phyloP scores from a whole-genome alignment of 2,797 vertebrate species.

The Cynopterus sphinx region DNA sequence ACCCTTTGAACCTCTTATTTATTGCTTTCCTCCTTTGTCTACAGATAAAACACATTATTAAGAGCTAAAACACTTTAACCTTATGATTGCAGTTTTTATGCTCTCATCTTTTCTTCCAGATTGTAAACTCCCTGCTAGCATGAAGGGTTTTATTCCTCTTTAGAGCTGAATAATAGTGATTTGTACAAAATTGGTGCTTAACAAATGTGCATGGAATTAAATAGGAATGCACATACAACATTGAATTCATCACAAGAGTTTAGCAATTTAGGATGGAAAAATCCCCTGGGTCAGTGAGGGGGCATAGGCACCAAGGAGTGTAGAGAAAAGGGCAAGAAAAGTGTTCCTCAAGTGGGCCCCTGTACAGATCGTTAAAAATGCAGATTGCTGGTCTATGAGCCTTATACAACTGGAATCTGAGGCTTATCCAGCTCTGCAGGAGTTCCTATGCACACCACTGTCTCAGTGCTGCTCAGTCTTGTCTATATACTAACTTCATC shows the following conservation, averaged over 20 bases:
- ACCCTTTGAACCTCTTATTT: neutral
- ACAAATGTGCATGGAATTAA: neutral
- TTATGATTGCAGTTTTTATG: neutral
- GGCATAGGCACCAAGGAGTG: neutral
- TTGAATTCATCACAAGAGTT: neutral
- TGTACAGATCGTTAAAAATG: neutral
- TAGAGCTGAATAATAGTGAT: neutral
- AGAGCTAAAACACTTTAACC: neutral
- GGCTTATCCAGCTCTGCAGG: neutral
- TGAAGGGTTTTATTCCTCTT: neutral
- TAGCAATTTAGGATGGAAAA: neutral
- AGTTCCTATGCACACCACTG: neutral
- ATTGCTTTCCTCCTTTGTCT: neutral
- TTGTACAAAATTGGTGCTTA: neutral
- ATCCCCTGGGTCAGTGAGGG: neutral
- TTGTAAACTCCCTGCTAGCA: neutral
- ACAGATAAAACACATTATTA: neutral
- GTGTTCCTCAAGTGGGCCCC: neutral
- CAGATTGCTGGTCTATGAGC: neutral
- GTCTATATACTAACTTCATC: neutral
- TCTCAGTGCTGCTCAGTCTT: neutral
- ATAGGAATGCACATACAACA: neutral
- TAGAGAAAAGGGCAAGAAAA: neutral
- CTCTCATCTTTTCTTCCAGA: neutral
- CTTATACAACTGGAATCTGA: neutral